Percentiles rank a stretch among this genome's conserved stretches.
Evolutionary conservation across 37 sponge, comb jelly and placozoan genomes (phyloP).

Genomic region (Oscarella lobularis): DNA sequence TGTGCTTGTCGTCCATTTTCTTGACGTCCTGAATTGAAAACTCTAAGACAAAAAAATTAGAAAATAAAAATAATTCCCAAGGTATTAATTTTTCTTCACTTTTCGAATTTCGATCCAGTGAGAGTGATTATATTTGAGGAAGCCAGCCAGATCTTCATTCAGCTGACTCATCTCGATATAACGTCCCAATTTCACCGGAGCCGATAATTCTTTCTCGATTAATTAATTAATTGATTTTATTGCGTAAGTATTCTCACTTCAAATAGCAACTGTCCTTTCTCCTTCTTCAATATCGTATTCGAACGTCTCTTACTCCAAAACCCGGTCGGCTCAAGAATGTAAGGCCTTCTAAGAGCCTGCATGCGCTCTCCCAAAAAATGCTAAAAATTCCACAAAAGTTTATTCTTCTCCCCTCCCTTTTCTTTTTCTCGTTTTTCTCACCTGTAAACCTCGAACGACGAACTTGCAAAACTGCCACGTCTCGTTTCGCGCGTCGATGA

Average conservation of each 20-base stretch:
- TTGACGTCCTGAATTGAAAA: not conserved
- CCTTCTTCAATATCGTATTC: not conserved
- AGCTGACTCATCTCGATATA: slow-evolving; percentile 3
- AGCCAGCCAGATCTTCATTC: not conserved
- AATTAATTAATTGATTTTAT: not conserved
- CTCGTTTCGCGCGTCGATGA: not conserved
- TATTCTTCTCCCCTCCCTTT: no score
- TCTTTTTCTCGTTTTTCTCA: no score
- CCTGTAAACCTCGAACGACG: not conserved
- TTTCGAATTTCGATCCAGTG: not conserved
- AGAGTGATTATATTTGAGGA: not conserved
- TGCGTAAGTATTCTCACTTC: no score
- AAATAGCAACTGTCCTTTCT: not conserved
- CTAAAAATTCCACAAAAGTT: no score
- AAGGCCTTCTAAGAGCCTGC: not conserved
- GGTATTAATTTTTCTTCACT: not conserved
- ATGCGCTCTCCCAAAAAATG: not conserved
- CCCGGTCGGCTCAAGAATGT: not conserved
- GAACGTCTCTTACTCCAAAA: not conserved
- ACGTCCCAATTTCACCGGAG: not conserved
- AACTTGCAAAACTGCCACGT: not conserved
- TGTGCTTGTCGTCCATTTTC: not conserved
- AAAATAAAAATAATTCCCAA: not conserved
- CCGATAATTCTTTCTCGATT: not conserved
- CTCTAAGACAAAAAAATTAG: not conserved